Conservation (phyloP, 2,797 vertebrate species). For the Antrozous pallidus region DNA sequence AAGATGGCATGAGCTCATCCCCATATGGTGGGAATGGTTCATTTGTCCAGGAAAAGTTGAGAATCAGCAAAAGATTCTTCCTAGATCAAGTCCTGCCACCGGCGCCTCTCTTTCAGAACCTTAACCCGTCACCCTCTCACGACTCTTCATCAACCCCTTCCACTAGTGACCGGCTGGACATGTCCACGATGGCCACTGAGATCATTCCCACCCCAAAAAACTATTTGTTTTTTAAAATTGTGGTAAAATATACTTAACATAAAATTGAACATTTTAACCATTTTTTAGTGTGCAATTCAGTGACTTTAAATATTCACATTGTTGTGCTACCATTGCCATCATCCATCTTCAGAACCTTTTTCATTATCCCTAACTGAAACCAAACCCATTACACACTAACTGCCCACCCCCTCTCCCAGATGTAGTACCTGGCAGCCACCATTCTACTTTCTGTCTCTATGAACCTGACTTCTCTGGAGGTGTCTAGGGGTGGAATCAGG, state of each 20-base stretch:
- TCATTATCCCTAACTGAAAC: not conserved
- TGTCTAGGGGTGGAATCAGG: not conserved
- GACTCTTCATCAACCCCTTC: not conserved
- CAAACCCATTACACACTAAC: not conserved
- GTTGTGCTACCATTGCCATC: not conserved
- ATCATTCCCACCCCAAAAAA: not conserved
- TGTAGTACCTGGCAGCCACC: not conserved
- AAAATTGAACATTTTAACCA: not conserved
- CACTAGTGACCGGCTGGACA: not conserved
- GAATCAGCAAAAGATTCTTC: constrained; percentile 28
- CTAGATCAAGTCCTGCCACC: not conserved
- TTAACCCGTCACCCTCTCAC: not conserved
- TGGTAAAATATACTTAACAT: not conserved
- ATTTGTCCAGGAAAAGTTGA: constrained; percentile 56
- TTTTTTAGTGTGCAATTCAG: not conserved
- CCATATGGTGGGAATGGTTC: constrained; percentile 57
- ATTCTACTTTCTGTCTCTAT: not conserved
- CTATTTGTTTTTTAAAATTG: not conserved
- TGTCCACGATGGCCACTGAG: constrained; percentile 28
- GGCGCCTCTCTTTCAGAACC: not conserved
- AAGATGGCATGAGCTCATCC: not conserved
- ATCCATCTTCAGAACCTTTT: not conserved
- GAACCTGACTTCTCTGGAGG: not conserved
- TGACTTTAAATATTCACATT: not conserved
- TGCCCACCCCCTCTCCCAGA: too few species aligned